A percentile compares a stretch with the other conserved stretches of the same genome.
Conservation (phyloP, 2,888 invertebrate genomes). For the Atethmia centrago region DNA sequence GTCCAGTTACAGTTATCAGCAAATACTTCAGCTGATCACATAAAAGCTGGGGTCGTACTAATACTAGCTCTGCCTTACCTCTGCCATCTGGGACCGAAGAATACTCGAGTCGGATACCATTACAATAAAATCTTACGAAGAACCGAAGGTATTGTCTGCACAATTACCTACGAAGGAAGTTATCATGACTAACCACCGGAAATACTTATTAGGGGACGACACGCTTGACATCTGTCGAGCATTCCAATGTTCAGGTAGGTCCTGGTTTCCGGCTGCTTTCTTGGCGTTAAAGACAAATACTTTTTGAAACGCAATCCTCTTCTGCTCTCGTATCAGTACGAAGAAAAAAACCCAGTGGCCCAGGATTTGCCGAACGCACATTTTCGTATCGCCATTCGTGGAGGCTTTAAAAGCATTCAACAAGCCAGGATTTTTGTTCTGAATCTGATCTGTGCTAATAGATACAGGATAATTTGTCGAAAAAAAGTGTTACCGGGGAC, state of each 20-base stretch:
- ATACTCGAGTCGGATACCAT: not conserved
- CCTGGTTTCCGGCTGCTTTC: slow-evolving; percentile 23
- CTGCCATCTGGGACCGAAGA: not conserved
- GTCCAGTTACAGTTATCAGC: not conserved
- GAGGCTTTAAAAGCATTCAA: not conserved
- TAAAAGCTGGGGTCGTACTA: not conserved
- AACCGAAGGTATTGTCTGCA: slow-evolving; percentile 20
- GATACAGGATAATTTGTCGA: not conserved
- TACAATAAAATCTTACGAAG: not conserved
- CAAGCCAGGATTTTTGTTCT: not conserved
- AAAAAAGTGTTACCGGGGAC: not conserved
- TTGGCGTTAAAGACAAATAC: slow-evolving; percentile 23
- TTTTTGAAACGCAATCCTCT: not conserved
- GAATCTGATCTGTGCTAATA: not conserved
- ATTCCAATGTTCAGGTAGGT: slow-evolving; percentile 53
- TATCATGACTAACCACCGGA: slow-evolving; percentile 52
- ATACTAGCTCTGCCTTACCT: not conserved
- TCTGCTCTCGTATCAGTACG: not conserved
- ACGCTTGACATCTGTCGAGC: slow-evolving; percentile 59
- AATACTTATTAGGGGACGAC: slow-evolving; percentile 47
- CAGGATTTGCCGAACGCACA: not conserved
- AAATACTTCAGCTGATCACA: not conserved
- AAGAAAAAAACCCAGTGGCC: not conserved
- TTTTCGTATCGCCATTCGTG: not conserved
- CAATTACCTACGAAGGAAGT: slow-evolving; percentile 42